Evolutionary conservation across 1,140 invertebrate genomes (phyloP), one percentile per base, ranked within the genome.

Genomic region (Sinonovacula constricta): DNA sequence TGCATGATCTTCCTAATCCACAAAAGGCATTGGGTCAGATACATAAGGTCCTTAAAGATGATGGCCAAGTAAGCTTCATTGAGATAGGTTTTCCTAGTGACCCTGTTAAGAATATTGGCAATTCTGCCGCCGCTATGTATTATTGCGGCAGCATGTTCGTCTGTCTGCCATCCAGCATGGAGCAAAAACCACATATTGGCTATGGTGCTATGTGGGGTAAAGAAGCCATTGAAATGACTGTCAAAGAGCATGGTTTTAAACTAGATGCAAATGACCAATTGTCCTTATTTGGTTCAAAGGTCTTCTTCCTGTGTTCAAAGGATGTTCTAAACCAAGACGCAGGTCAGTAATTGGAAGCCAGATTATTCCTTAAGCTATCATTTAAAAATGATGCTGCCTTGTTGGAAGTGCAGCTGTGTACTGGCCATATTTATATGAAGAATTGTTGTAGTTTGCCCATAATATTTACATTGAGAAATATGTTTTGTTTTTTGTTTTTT

Each of bases 111-210:
- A 83, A 84, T 76, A 51, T 63, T 10, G 81, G 63, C 81, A 70
- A 81, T 18, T 70, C 80, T 12, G 75, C 81, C 85, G 91, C 76
- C 91, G 57, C 74, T 24, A 53, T 81, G 53, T 79, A 79, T 70
- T 83, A 80, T 45, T 14, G 63, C 1, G 18, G 26, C 60, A 80
- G 75, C 24, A 76, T 66, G 7, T 83, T 81, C 49, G 59, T 75
- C 24, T 83, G 82, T 72, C 49, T 83, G 1, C 63, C 82, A 0
- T 72, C 76, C 18, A 77, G 81, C 60, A 76, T 71, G 70, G 66
- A 57, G 24, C 60, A 71, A 56, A 34, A 70, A n/a, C 56, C 69
- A 15, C 74, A 75, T 60, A 51, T 51, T 3, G 81, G 72, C 4
- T 68, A 77, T 53, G 81, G 81, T 0, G 59, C 78, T n/a, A 77